Conservation (phyloP, 2,797 vertebrate species). For the Danio albolineatus region DNA sequence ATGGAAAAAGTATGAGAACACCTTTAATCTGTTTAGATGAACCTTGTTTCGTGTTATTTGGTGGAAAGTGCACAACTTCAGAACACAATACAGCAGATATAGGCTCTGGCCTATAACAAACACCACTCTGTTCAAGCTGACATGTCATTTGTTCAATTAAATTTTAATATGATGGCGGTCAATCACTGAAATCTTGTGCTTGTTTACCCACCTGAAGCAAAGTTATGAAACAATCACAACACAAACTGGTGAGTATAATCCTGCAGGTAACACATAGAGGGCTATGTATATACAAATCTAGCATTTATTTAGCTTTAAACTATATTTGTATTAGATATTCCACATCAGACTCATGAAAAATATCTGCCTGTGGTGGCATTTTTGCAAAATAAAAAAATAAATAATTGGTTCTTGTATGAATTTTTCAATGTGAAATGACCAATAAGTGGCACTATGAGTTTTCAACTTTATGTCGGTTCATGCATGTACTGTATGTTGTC, state of each 20-base stretch:
- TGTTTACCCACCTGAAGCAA: slow-evolving; percentile 16
- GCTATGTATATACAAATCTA: slow-evolving; percentile 59
- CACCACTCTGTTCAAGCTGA: slow-evolving; percentile 27
- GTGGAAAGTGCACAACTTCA: slow-evolving; percentile 17
- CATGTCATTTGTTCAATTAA: slow-evolving; percentile 46
- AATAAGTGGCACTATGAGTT: background rate
- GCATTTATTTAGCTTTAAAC: slow-evolving; percentile 51
- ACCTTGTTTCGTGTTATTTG: slow-evolving; percentile 4
- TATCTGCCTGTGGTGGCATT: background rate
- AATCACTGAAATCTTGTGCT: slow-evolving; percentile 38
- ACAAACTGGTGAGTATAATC: slow-evolving; percentile 43
- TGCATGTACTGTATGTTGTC: background rate
- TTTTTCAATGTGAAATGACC: background rate
- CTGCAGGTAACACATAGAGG: slow-evolving; percentile 51
- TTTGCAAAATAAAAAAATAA: background rate
- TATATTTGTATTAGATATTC: slow-evolving; percentile 51
- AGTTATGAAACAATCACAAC: slow-evolving; percentile 28
- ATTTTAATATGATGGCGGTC: slow-evolving; percentile 27
- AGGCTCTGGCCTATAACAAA: slow-evolving; percentile 20
- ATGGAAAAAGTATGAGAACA: background rate
- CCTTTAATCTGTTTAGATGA: slow-evolving; percentile 7
- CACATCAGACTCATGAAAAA: slow-evolving; percentile 4
- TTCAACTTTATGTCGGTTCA: no score
- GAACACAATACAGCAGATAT: slow-evolving; percentile 5
- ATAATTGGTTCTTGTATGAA: background rate